These are phyloP conservation scores for Spilarctia lutea DNA, from an alignment of 2,888 invertebrate genomes.

Conservation along the genomic window DNA sequence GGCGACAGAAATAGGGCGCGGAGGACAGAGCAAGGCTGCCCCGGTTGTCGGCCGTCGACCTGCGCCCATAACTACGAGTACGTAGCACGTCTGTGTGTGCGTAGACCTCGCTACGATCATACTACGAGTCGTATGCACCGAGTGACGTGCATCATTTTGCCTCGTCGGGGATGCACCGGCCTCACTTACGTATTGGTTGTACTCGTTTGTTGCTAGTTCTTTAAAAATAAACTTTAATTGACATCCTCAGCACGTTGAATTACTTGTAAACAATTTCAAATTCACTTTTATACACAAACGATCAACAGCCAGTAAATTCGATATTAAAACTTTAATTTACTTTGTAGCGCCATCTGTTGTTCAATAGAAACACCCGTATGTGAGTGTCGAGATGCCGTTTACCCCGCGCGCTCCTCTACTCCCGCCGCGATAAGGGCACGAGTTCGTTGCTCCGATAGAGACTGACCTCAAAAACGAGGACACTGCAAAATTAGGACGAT, in stretches of 20 bases:
- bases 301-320: neutral
- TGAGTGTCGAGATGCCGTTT: slow-evolving; percentile 53
- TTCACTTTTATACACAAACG: neutral
- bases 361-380: slow-evolving; percentile 63
- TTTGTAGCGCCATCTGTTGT: slow-evolving; percentile 73
- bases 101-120: slow-evolving; percentile 61
- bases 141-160: slow-evolving; percentile 30
- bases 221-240: slow-evolving; percentile 24
- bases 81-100: slow-evolving; percentile 59
- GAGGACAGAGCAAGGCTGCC: slow-evolving; percentile 87
- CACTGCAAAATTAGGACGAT: slow-evolving; percentile 88
- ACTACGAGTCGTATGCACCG: slow-evolving; percentile 62
- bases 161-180: slow-evolving; percentile 64
- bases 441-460: slow-evolving; percentile 86
- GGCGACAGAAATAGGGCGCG: slow-evolving; percentile 86
- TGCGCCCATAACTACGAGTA: slow-evolving; percentile 67
- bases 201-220: slow-evolving; percentile 40
- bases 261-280: neutral
- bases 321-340: neutral
- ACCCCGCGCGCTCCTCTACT: slow-evolving; percentile 65
- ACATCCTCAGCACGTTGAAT: neutral
- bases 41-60: slow-evolving; percentile 83
- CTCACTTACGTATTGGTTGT: slow-evolving; percentile 55
- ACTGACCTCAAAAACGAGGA: slow-evolving; percentile 91
- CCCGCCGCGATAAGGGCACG: slow-evolving; percentile 85